Percentiles rank a stretch among this genome's conserved stretches.
These are phyloP conservation scores for Drosophila tanythrix DNA, from an alignment of 2,888 invertebrate genomes.

Conservation along the genomic window DNA sequence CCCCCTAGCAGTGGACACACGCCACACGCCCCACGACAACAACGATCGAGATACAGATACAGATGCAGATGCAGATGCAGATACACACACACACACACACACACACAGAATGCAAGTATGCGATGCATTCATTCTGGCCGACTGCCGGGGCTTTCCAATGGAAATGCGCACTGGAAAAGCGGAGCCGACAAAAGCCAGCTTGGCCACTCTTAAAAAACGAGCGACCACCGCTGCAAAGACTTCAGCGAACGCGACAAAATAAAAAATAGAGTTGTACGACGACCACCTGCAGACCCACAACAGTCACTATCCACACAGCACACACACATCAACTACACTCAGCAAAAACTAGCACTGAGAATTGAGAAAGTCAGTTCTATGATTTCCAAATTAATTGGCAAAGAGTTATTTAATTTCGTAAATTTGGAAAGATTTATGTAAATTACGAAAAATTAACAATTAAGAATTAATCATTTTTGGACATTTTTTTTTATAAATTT, in stretches of 20 bases:
- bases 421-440: neutral
- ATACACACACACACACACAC: slow-evolving; percentile 31
- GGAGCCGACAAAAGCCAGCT: slow-evolving; percentile 43
- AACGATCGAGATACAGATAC: slow-evolving; percentile 67
- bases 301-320: slow-evolving; percentile 11
- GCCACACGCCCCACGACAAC: slow-evolving; percentile 54
- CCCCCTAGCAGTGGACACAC: slow-evolving; percentile 29
- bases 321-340: slow-evolving; percentile 2
- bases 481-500: neutral
- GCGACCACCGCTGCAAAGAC: slow-evolving; percentile 75
- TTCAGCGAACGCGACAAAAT: slow-evolving; percentile 79
- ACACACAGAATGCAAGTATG: slow-evolving; percentile 50
- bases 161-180: slow-evolving; percentile 38
- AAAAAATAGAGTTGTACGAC: slow-evolving; percentile 81
- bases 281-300: slow-evolving; percentile 71
- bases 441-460: neutral
- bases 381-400: neutral
- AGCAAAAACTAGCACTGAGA: neutral
- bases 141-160: slow-evolving; percentile 59
- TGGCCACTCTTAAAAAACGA: slow-evolving; percentile 53
- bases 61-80: slow-evolving; percentile 30
- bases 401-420: neutral
- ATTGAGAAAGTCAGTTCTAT: neutral
- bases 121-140: slow-evolving; percentile 65
- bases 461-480: neutral